Evolutionary conservation across 2,888 invertebrate genomes (phyloP).

Genomic region (Cacoxenus indagator): DNA sequence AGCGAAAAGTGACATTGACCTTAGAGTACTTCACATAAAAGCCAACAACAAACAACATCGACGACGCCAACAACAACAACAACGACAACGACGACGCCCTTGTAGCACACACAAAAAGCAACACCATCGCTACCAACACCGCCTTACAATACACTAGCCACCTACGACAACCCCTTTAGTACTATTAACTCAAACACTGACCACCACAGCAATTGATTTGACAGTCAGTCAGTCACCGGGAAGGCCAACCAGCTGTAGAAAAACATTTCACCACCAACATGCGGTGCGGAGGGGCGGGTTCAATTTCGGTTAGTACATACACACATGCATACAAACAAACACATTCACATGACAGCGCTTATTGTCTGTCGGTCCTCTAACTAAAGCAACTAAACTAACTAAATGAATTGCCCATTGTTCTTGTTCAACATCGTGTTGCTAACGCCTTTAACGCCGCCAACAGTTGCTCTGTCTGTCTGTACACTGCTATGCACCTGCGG

Average conservation of each 20-base stretch:
- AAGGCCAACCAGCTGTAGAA: too few species aligned
- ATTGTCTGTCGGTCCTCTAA: neutral
- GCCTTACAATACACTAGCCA: neutral
- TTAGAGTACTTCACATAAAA: slow-evolving; percentile 48
- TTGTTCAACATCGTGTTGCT: neutral
- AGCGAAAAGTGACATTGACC: slow-evolving; percentile 66
- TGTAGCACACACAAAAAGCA: too few species aligned
- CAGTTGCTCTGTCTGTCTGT: neutral
- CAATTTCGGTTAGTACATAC: neutral
- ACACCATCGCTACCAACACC: neutral
- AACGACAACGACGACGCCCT: neutral
- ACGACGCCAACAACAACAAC: neutral
- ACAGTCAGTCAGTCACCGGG: too few species aligned
- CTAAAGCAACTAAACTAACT: neutral
- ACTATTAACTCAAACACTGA: neutral
- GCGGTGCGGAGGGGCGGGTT: neutral
- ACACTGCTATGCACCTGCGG: neutral
- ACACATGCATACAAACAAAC: neutral
- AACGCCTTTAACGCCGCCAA: neutral
- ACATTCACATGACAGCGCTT: neutral
- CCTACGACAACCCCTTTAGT: neutral
- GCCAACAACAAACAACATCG: neutral
- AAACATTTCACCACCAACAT: too few species aligned
- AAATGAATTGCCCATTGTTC: neutral
- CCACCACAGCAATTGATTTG: slow-evolving; percentile 18